Conservation (phyloP, 2,888 invertebrate genomes). For the Panzeria rudis region DNA sequence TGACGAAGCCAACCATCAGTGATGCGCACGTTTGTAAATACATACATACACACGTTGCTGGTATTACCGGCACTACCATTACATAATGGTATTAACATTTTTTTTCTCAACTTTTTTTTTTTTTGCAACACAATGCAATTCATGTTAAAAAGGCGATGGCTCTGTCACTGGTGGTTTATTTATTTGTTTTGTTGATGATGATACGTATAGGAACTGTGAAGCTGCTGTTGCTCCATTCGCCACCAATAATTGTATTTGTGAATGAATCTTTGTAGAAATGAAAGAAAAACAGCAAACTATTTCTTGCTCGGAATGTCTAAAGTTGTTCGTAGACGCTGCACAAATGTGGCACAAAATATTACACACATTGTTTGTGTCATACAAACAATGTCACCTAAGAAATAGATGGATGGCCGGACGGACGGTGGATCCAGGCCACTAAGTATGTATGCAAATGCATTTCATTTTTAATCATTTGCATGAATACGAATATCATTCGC, state of each 20-base stretch:
- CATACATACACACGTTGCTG: slow-evolving; percentile 4
- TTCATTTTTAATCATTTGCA: slow-evolving; percentile 35
- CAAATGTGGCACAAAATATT: slow-evolving; percentile 21
- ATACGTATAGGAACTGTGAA: background rate
- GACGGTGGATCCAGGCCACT: background rate
- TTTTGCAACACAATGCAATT: slow-evolving; percentile 51
- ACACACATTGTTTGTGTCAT: background rate
- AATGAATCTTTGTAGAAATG: slow-evolving; percentile 41
- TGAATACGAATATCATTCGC: slow-evolving; percentile 31
- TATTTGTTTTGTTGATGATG: slow-evolving; percentile 32
- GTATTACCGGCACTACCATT: slow-evolving; percentile 53
- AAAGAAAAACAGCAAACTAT: slow-evolving; percentile 17
- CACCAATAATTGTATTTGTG: slow-evolving; percentile 36
- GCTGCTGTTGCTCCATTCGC: slow-evolving; percentile 12
- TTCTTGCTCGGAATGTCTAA: slow-evolving; percentile 13
- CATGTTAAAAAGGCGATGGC: slow-evolving; percentile 64
- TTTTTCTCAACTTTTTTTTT: slow-evolving; percentile 40
- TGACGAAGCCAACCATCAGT: slow-evolving; percentile 39
- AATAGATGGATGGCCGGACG: background rate
- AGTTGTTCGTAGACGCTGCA: slow-evolving; percentile 29
- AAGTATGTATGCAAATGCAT: slow-evolving; percentile 17
- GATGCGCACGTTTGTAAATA: slow-evolving; percentile 1
- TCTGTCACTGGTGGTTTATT: slow-evolving; percentile 58
- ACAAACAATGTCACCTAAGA: background rate
- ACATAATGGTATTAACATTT: slow-evolving; percentile 65